phyloP scores from a whole-genome alignment of 35 echinoderm and acorn worm species.

The Eucidaris tribuloides region DNA sequence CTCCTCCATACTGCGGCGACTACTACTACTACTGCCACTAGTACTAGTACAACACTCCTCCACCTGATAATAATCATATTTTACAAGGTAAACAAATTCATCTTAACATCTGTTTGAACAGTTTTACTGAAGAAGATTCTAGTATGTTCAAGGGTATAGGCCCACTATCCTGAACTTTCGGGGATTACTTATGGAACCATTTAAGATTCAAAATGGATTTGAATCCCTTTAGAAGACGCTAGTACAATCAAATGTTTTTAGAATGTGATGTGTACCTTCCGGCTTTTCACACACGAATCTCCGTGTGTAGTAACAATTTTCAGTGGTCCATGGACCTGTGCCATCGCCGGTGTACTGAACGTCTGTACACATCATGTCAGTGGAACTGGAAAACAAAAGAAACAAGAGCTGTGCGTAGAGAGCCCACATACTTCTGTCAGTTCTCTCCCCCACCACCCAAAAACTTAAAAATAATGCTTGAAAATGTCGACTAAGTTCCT shows the following conservation, averaged over 20 bases:
- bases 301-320: background rate
- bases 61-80: too few relatives aligned
- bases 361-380: background rate
- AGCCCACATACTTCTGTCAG: background rate
- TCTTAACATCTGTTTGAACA: too few relatives aligned
- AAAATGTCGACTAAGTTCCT: background rate
- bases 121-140: too few relatives aligned
- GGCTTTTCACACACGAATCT: slow-evolving; percentile 14
- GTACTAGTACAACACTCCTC: too few relatives aligned
- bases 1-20: too few relatives aligned
- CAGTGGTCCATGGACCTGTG: background rate
- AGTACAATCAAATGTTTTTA: background rate
- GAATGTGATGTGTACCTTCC: background rate
- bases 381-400: background rate
- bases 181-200: background rate
- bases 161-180: too few relatives aligned
- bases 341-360: background rate
- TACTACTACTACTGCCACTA: too few relatives aligned
- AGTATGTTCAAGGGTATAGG: too few relatives aligned
- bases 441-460: background rate
- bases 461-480: background rate
- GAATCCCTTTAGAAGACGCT: background rate
- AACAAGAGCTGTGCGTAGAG: background rate
- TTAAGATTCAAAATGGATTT: background rate
- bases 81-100: too few relatives aligned